Conservation (phyloP, 1,140 invertebrate genomes). For the Latrodectus geometricus region DNA sequence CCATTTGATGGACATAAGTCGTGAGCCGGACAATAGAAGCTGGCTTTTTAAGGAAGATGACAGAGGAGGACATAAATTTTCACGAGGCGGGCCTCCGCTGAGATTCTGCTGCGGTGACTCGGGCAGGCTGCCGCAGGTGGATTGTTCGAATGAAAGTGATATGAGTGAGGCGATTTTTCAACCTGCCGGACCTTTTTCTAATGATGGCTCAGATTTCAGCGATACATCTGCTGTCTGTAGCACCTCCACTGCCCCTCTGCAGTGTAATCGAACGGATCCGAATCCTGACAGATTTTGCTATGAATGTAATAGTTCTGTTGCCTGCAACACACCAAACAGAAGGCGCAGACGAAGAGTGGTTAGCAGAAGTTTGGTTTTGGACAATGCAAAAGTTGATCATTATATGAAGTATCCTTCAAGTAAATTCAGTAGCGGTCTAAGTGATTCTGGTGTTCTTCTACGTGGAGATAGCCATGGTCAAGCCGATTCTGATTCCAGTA, state of each 20-base stretch:
- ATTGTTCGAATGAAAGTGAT: conserved; percentile 24
- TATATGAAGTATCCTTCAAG: not conserved
- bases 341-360: conserved; percentile 16
- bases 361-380: conserved; percentile 12
- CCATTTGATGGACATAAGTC: conserved; percentile 52
- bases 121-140: not conserved
- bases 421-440: conserved; percentile 5
- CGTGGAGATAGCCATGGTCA: conserved; percentile 2
- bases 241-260: not conserved
- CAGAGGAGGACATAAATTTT: conserved; percentile 31
- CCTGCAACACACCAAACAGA: not conserved
- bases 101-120: conserved; percentile 11
- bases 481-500: conserved; percentile 26
- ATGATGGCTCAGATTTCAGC: conserved; percentile 33
- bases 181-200: not conserved
- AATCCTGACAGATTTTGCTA: not conserved
- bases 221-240: conserved; percentile 12
- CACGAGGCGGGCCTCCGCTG: not conserved
- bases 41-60: conserved; percentile 10
- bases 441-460: conserved; percentile 24
- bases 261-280: not conserved
- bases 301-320: not conserved
- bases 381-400: not conserved
- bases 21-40: conserved; percentile 41
- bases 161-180: conserved; percentile 30